phyloP scores from a whole-genome alignment of 2,797 vertebrate species.

The Phoeniculus purpureus region DNA sequence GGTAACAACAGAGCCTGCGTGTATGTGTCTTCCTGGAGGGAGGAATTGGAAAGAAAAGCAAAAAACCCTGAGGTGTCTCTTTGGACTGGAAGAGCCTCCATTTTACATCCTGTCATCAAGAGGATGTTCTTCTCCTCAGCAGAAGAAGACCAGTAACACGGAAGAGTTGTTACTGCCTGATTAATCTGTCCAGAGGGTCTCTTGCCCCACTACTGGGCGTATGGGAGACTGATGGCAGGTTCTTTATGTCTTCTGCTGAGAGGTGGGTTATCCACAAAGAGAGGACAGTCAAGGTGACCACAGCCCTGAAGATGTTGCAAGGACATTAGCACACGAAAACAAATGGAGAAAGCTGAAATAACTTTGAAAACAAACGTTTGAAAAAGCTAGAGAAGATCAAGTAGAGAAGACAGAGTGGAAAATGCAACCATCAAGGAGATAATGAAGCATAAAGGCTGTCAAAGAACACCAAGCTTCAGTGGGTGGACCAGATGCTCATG shows the following conservation, averaged over 20 bases:
- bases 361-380: constrained; percentile 38
- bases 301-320: background rate
- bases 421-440: constrained; percentile 49
- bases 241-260: background rate
- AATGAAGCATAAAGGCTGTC: constrained; percentile 64
- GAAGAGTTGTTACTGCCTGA: background rate
- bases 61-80: background rate
- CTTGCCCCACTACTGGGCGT: background rate
- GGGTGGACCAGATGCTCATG: constrained; percentile 31
- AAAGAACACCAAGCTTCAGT: background rate
- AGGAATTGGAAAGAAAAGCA: background rate
- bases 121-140: background rate
- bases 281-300: background rate
- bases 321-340: background rate
- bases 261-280: background rate
- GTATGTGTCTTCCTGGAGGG: background rate
- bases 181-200: background rate
- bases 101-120: background rate
- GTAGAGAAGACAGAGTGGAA: constrained; percentile 50
- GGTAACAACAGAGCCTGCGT: background rate
- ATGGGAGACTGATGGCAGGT: background rate
- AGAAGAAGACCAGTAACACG: background rate
- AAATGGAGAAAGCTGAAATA: constrained; percentile 6
- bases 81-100: background rate
- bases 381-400: constrained; percentile 27